Conservation (phyloP, 2,113 vertebrate genomes). For the Bothrops jararaca region DNA sequence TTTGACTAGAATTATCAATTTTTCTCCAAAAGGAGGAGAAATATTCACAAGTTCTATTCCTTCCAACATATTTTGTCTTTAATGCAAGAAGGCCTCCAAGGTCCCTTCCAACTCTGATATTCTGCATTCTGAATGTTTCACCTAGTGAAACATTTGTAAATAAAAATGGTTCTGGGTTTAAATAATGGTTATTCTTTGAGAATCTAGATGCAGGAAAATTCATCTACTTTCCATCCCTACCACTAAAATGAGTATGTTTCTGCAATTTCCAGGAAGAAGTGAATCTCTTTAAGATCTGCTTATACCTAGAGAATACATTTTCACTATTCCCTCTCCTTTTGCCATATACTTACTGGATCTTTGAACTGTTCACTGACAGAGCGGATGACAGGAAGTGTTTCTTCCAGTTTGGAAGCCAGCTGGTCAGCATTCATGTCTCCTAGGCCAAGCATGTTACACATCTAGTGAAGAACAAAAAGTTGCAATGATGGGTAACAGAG, state of each 20-base stretch:
- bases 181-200: not conserved
- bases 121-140: not conserved
- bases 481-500: not conserved
- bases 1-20: no score
- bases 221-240: not conserved
- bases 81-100: not conserved
- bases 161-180: not conserved
- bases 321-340: not conserved
- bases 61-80: no score
- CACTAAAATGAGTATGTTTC: not conserved
- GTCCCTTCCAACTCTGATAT: not conserved
- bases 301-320: no score
- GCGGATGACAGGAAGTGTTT: slow-evolving; percentile 90
- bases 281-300: not conserved
- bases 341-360: slow-evolving; percentile 79
- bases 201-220: not conserved
- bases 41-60: no score
- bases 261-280: not conserved
- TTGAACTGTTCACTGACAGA: slow-evolving; percentile 96
- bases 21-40: no score
- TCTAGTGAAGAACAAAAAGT: slow-evolving; percentile 65
- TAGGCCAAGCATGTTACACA: slow-evolving; percentile 94
- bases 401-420: slow-evolving; percentile 90
- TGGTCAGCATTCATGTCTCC: slow-evolving; percentile 96
- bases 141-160: not conserved